Percentiles rank a stretch among this genome's conserved stretches.
These are phyloP conservation scores for Hydropsyche tenuis DNA, from an alignment of 1,140 invertebrate genomes.

Conservation along the genomic window DNA sequence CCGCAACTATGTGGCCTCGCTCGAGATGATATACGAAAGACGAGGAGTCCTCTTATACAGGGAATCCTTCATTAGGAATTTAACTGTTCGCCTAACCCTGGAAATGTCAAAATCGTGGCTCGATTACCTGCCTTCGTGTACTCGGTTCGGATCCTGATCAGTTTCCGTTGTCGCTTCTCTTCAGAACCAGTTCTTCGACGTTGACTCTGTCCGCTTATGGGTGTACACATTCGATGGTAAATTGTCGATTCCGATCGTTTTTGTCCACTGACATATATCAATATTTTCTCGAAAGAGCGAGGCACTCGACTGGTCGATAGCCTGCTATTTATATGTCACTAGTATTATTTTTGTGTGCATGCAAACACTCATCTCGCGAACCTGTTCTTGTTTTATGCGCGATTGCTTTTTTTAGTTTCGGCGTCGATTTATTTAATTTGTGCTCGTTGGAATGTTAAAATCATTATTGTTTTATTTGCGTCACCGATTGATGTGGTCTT, in stretches of 20 bases:
- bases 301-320: slow-evolving; percentile 3
- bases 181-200: slow-evolving; percentile 19
- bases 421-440: too few species aligned
- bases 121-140: background rate
- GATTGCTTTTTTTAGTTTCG: too few species aligned
- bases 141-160: slow-evolving; percentile 15
- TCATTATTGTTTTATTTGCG: too few species aligned
- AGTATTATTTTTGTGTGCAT: slow-evolving; percentile 1
- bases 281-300: slow-evolving; percentile 17
- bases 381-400: too few species aligned
- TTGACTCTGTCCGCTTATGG: slow-evolving; percentile 4
- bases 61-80: slow-evolving; percentile 1
- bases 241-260: slow-evolving; percentile 23
- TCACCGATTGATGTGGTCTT: too few species aligned
- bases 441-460: too few species aligned
- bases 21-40: too few species aligned
- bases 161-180: slow-evolving; percentile 20
- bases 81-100: slow-evolving; percentile 1
- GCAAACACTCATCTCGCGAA: too few species aligned
- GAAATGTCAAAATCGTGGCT: slow-evolving; percentile 16
- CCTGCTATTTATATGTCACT: slow-evolving; percentile 16
- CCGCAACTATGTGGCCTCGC: too few species aligned
- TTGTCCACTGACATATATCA: slow-evolving; percentile 28
- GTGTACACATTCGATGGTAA: background rate
- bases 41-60: too few species aligned